Percentiles rank a stretch among this genome's conserved stretches.
Conservation (phyloP, 1,140 invertebrate species). For the Oryzaephilus surinamensis region DNA sequence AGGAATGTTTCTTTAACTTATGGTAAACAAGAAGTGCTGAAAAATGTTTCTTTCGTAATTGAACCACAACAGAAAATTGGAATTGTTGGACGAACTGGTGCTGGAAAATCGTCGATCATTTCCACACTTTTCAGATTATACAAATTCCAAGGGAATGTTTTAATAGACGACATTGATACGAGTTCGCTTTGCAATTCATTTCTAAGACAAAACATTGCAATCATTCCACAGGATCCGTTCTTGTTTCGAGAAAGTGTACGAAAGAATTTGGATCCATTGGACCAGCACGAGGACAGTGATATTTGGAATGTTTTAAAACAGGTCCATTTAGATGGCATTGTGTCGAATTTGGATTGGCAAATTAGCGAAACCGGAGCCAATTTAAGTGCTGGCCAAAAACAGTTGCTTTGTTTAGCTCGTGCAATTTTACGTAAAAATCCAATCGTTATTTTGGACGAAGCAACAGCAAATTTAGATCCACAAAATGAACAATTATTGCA, state of each 20-base stretch:
- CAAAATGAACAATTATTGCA: slow-evolving; percentile 58
- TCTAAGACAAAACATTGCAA: slow-evolving; percentile 45
- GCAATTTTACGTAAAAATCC: slow-evolving; percentile 63
- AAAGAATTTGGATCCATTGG: slow-evolving; percentile 47
- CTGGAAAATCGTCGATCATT: slow-evolving; percentile 68
- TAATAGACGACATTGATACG: slow-evolving; percentile 56
- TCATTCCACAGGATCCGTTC: slow-evolving; percentile 54
- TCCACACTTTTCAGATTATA: slow-evolving; percentile 59
- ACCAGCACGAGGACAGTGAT: slow-evolving; percentile 38
- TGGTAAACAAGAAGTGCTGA: slow-evolving; percentile 53
- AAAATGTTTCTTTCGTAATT: slow-evolving; percentile 50
- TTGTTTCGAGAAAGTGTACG: slow-evolving; percentile 47
- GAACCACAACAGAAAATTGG: slow-evolving; percentile 55
- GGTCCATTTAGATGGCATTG: slow-evolving; percentile 30
- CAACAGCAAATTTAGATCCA: slow-evolving; percentile 58
- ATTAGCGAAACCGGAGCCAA: slow-evolving; percentile 47
- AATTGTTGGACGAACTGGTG: too few species aligned
- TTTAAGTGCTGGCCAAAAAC: slow-evolving; percentile 70
- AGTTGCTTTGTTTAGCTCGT: slow-evolving; percentile 67
- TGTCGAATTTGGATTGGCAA: slow-evolving; percentile 22
- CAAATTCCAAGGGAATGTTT: slow-evolving; percentile 45
- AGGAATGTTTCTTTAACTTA: slow-evolving; percentile 56
- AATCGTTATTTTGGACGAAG: slow-evolving; percentile 69
- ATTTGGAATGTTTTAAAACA: slow-evolving; percentile 29
- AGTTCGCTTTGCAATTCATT: slow-evolving; percentile 47